These are phyloP conservation scores for Luehdorfia chinensis DNA, from an alignment of 1,140 invertebrate genomes.

Conservation along the genomic window DNA sequence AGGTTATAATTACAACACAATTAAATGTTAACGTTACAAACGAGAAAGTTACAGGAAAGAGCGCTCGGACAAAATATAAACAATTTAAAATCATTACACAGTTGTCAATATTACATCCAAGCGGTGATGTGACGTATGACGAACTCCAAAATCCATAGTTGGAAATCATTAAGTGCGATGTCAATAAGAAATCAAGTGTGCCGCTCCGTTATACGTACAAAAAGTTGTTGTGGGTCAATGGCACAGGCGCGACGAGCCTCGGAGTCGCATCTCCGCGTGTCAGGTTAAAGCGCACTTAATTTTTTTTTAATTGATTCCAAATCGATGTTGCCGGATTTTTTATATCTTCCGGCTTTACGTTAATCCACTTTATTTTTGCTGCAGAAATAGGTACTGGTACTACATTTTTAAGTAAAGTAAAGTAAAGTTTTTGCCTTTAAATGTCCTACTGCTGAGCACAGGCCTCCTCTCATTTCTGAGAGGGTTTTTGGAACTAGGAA, in stretches of 20 bases:
- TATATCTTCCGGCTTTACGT: too few relatives aligned
- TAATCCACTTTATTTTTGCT: too few relatives aligned
- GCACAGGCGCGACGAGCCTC: constrained; percentile 39
- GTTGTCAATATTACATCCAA: background rate
- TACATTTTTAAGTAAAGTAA: too few relatives aligned
- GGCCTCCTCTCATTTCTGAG: too few relatives aligned
- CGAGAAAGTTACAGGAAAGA: too few relatives aligned
- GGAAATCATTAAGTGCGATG: constrained; percentile 40
- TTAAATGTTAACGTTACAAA: too few relatives aligned
- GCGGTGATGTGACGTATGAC: constrained; percentile 16
- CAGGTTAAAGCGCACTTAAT: constrained; percentile 21
- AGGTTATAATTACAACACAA: too few relatives aligned
- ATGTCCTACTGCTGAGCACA: too few relatives aligned
- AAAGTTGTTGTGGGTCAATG: constrained; percentile 69
- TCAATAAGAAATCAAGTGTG: constrained; percentile 69
- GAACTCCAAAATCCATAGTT: constrained; percentile 24
- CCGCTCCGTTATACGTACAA: constrained; percentile 65
- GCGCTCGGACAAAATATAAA: background rate
- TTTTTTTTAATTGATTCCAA: constrained; percentile 27
- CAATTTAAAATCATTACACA: too few relatives aligned
- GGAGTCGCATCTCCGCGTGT: constrained; percentile 21
- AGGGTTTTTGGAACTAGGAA: too few relatives aligned
- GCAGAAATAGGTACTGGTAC: too few relatives aligned
- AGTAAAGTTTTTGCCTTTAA: too few relatives aligned
- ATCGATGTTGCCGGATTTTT: constrained; percentile 10